These are phyloP conservation scores for Xiphophorus maculatus DNA, from an alignment of 2,113 vertebrate species.

Conservation along the genomic window DNA sequence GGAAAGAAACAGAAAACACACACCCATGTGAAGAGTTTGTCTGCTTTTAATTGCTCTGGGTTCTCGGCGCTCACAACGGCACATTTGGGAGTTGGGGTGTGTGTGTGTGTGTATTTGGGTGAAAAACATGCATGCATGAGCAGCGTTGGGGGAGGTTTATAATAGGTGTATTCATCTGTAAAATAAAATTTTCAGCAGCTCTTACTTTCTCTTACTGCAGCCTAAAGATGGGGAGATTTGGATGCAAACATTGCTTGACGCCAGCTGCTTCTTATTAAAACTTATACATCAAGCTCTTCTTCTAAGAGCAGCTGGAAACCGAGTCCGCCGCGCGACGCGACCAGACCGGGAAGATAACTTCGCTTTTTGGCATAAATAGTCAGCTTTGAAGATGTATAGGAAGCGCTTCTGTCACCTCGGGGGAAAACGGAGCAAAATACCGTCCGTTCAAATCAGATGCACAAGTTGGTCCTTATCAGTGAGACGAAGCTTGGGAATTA, in stretches of 20 bases:
- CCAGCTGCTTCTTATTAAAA: constrained; percentile 43
- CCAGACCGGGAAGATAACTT: background rate
- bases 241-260: constrained; percentile 1
- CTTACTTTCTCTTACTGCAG: constrained; percentile 30
- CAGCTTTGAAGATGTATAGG: too few species aligned
- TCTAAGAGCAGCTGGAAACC: background rate
- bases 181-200: constrained; percentile 64
- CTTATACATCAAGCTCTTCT: constrained; percentile 31
- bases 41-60: constrained; percentile 63
- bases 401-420: too few species aligned
- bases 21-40: constrained; percentile 11
- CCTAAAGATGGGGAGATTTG: constrained; percentile 29
- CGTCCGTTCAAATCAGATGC: too few species aligned
- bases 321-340: background rate
- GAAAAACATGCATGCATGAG: constrained; percentile 32
- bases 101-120: constrained; percentile 2
- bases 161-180: constrained; percentile 58
- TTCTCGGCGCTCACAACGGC: constrained; percentile 28
- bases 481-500: too few species aligned
- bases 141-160: constrained; percentile 36
- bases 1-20: background rate
- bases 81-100: constrained; percentile 51
- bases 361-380: too few species aligned
- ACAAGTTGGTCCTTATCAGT: too few species aligned
- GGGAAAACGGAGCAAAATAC: too few species aligned